Evolutionary conservation across 2,888 invertebrate species (phyloP).

Genomic region (Orthosia gracilis): DNA sequence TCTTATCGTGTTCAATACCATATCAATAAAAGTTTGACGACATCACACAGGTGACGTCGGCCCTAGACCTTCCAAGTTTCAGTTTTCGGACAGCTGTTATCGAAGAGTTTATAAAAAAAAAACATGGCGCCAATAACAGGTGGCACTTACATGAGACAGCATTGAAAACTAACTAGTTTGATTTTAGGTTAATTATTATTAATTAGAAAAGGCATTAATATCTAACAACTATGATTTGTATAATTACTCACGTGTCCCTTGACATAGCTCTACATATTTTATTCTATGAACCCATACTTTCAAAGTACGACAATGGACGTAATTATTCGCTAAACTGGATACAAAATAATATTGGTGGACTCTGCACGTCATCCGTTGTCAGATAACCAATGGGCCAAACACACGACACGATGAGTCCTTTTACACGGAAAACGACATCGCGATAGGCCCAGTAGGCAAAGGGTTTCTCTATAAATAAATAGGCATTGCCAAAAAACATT

Average conservation of each 20-base stretch:
- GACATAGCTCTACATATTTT: slow-evolving; percentile 2
- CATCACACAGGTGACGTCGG: slow-evolving; percentile 63
- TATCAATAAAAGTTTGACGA: slow-evolving; percentile 80
- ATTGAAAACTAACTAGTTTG: slow-evolving; percentile 32
- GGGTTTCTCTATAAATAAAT: too few species aligned
- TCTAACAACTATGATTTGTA: slow-evolving; percentile 35
- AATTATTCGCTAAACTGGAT: too few species aligned
- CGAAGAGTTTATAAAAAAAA: slow-evolving; percentile 24
- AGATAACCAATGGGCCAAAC: too few species aligned
- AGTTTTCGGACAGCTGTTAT: slow-evolving; percentile 44
- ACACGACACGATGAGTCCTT: too few species aligned
- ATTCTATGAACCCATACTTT: slow-evolving; percentile 1
- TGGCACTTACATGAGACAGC: slow-evolving; percentile 2
- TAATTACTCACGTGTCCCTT: slow-evolving; percentile 25
- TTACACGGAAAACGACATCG: too few species aligned
- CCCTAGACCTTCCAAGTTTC: slow-evolving; percentile 71
- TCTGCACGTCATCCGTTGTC: too few species aligned
- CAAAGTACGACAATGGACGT: neutral
- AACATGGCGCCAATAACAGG: slow-evolving; percentile 17
- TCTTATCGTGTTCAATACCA: slow-evolving; percentile 86
- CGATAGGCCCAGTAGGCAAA: too few species aligned
- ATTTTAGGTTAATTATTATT: slow-evolving; percentile 41
- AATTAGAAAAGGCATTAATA: slow-evolving; percentile 51
- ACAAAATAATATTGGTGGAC: too few species aligned
- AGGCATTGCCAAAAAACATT: too few species aligned